phyloP scores from a whole-genome alignment of 2,113 vertebrate genomes.

The Lamprotornis superbus region DNA sequence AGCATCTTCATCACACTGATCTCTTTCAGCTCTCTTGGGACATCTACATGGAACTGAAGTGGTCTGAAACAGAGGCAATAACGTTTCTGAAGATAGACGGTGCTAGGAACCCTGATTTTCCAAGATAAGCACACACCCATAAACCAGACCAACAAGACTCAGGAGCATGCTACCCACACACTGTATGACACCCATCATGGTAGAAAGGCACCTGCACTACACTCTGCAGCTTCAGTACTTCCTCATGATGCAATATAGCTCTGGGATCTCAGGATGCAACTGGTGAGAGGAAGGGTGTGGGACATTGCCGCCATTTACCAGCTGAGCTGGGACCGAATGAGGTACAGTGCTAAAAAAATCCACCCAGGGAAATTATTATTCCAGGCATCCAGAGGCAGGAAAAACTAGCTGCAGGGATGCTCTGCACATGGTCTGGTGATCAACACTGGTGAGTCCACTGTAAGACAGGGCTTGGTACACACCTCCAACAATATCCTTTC shows the following conservation, averaged over 20 bases:
- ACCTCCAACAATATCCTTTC: background rate
- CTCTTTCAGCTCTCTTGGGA: background rate
- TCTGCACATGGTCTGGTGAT: background rate
- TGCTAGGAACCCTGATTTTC: background rate
- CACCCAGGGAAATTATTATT: background rate
- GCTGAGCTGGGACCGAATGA: background rate
- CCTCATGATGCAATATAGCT: constrained; percentile 1
- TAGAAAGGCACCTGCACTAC: background rate
- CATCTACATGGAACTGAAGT: background rate
- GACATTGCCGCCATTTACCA: background rate
- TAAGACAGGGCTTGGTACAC: background rate
- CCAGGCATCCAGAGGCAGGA: background rate
- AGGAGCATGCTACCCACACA: background rate
- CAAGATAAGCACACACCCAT: constrained; percentile 25
- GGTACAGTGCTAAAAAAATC: background rate
- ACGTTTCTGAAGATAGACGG: background rate
- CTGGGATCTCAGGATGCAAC: background rate
- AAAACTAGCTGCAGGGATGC: background rate
- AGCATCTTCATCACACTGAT: background rate
- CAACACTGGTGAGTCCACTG: background rate
- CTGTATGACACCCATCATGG: background rate
- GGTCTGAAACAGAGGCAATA: background rate
- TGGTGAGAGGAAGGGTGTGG: constrained; percentile 1
- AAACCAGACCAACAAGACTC: constrained; percentile 38
- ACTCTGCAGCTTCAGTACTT: background rate